Conservation (phyloP, 2,113 vertebrate species). For the Pachyramphus minor region DNA sequence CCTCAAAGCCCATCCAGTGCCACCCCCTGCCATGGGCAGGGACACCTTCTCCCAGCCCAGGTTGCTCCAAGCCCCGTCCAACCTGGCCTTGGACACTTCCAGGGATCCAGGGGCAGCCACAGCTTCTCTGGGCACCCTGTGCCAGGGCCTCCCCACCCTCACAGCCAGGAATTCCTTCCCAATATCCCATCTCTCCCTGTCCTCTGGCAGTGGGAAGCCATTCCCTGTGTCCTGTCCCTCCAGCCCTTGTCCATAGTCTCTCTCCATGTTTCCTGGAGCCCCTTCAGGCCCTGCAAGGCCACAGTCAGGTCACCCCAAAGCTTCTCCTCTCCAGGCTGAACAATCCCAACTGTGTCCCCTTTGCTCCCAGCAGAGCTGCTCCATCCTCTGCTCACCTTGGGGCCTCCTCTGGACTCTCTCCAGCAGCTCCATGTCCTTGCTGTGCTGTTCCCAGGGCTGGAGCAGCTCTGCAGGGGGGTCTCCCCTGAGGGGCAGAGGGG, state of each 20-base stretch:
- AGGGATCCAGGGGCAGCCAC: not conserved
- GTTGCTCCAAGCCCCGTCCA: not conserved
- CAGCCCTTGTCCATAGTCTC: not conserved
- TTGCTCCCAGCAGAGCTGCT: not conserved
- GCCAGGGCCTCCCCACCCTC: not conserved
- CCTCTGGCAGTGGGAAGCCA: not conserved
- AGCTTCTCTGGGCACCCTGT: not conserved
- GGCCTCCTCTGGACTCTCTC: not conserved
- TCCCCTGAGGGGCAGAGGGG: not conserved
- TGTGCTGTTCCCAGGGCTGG: not conserved
- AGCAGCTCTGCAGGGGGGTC: not conserved
- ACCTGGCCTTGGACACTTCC: accelerated
- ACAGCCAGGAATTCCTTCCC: accelerated
- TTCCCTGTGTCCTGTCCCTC: not conserved
- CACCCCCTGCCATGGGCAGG: not conserved
- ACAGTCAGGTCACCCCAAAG: not conserved
- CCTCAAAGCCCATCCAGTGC: accelerated
- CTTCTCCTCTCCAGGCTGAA: not conserved
- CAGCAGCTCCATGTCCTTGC: accelerated
- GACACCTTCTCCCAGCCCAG: not conserved
- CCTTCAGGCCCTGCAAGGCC: not conserved
- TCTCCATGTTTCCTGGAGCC: not conserved
- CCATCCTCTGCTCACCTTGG: not conserved
- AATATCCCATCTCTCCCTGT: too few relatives aligned
- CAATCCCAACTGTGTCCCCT: not conserved